Evolutionary conservation across 2,797 vertebrate genomes (phyloP).

Genomic region (Rallus crepitans): DNA sequence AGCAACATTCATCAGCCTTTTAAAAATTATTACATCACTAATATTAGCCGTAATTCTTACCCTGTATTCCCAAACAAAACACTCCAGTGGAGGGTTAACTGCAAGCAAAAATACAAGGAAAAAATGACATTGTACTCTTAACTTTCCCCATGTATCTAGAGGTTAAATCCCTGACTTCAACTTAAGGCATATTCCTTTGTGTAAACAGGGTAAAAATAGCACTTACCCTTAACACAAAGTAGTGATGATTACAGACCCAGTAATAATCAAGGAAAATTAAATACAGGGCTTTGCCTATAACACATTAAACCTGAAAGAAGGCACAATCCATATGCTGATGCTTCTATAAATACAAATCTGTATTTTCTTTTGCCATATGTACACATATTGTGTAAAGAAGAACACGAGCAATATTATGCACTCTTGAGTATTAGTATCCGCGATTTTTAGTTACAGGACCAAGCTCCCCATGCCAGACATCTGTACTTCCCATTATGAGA

Average conservation of each 20-base stretch:
- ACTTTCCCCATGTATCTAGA: neutral
- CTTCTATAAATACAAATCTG: neutral
- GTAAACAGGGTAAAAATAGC: slow-evolving; percentile 8
- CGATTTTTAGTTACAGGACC: neutral
- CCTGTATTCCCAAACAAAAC: neutral
- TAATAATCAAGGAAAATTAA: slow-evolving; percentile 9
- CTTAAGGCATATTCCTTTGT: neutral
- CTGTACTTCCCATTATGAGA: slow-evolving; percentile 2
- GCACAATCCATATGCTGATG: neutral
- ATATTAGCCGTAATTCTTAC: neutral
- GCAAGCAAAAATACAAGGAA: neutral
- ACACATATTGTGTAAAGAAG: neutral
- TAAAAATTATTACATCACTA: neutral
- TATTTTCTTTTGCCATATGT: neutral
- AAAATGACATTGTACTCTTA: neutral
- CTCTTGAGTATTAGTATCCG: neutral
- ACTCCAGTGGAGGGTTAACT: neutral
- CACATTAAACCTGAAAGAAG: neutral
- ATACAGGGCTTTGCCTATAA: neutral
- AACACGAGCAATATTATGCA: neutral
- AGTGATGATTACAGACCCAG: slow-evolving; percentile 11
- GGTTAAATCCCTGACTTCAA: neutral
- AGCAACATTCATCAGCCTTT: neutral
- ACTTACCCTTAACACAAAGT: neutral
- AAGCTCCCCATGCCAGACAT: neutral